phyloP scores from a whole-genome alignment of 2,113 vertebrate genomes.

The Pedetes capensis region DNA sequence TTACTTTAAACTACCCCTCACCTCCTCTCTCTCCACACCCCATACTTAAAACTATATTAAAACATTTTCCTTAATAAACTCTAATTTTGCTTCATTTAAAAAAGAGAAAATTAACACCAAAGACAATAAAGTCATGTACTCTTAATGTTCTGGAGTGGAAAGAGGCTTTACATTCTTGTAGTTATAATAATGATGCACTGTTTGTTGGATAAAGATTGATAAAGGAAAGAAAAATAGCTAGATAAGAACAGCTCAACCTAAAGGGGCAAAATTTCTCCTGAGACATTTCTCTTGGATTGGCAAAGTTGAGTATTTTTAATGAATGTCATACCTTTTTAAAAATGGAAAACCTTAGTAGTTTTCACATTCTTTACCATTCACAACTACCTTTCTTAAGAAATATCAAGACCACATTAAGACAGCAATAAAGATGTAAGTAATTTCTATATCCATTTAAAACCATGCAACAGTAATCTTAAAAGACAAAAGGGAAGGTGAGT shows the following conservation, averaged over 20 bases:
- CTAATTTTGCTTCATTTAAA: too few species aligned
- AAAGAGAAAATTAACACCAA: neutral
- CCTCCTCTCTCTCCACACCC: too few species aligned
- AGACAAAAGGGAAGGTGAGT: too few species aligned
- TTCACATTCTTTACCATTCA: neutral
- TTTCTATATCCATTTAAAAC: neutral
- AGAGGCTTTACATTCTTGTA: neutral
- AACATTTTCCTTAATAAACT: too few species aligned
- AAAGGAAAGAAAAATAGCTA: neutral
- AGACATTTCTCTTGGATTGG: neutral
- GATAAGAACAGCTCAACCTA: neutral
- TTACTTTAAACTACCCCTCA: too few species aligned
- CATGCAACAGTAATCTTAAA: neutral
- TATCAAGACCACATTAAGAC: neutral
- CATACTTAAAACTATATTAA: too few species aligned
- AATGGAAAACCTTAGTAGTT: neutral
- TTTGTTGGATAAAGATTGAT: neutral
- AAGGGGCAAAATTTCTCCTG: neutral
- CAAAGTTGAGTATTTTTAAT: neutral
- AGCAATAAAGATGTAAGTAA: neutral
- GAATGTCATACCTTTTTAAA: neutral
- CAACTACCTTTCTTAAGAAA: neutral
- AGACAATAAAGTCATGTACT: neutral
- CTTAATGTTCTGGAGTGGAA: neutral
- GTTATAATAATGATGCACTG: neutral